Percentiles rank a stretch among this genome's conserved stretches.
These are phyloP conservation scores for Bradypodion pumilum DNA, from an alignment of 2,797 vertebrate genomes.

Conservation along the genomic window DNA sequence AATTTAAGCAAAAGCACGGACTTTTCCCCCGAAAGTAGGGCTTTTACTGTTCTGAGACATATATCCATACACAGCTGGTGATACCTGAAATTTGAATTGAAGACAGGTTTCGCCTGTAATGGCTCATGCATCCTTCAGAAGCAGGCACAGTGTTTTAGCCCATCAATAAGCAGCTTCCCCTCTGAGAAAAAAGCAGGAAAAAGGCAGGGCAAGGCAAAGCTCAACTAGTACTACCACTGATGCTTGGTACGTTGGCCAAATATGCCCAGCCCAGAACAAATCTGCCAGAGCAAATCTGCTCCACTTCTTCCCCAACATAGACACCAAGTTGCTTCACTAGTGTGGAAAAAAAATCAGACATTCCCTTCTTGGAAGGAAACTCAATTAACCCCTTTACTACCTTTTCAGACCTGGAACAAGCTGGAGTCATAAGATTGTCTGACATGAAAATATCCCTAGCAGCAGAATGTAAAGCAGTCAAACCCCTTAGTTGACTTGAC, in stretches of 20 bases:
- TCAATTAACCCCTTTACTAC: too few species aligned
- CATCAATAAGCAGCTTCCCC: background rate
- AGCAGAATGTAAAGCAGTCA: too few species aligned
- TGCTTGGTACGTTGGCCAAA: too few species aligned
- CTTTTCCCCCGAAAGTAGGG: too few species aligned
- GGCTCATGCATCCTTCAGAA: background rate
- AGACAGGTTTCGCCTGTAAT: background rate
- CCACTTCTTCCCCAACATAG: background rate
- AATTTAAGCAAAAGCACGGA: too few species aligned
- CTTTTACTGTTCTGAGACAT: too few species aligned
- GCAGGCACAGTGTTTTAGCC: background rate
- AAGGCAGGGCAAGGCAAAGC: background rate
- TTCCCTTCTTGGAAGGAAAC: too few species aligned
- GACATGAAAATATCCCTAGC: too few species aligned
- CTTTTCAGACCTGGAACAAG: too few species aligned
- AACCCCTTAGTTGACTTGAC: too few species aligned
- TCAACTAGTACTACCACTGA: background rate
- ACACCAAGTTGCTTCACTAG: background rate
- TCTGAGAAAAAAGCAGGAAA: background rate
- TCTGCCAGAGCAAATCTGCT: background rate
- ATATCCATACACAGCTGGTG: background rate
- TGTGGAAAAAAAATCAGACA: background rate
- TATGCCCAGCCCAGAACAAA: background rate
- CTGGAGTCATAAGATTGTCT: too few species aligned
- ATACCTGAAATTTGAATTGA: background rate